Evolutionary conservation across 1,140 invertebrate genomes (phyloP).

Genomic region (Cephus cinctus): DNA sequence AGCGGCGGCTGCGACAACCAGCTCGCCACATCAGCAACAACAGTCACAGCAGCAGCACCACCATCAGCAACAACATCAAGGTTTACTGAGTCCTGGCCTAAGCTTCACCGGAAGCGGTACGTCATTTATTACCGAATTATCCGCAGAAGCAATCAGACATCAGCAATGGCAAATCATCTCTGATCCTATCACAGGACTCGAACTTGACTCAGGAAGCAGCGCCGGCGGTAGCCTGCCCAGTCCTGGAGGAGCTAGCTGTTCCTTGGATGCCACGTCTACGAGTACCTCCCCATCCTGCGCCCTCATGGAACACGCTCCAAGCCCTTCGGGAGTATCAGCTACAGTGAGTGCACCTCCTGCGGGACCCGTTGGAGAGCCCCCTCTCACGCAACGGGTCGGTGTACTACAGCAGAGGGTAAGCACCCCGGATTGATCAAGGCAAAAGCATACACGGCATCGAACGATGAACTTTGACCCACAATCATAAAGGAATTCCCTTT

Average conservation of each 20-base stretch:
- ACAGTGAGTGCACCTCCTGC: slow-evolving; percentile 56
- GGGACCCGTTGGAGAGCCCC: slow-evolving; percentile 51
- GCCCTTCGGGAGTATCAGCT: slow-evolving; percentile 64
- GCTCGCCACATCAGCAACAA: slow-evolving; percentile 58
- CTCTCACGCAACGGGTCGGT: slow-evolving; percentile 64
- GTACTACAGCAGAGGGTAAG: slow-evolving; percentile 86
- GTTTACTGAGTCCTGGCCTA: slow-evolving; percentile 66
- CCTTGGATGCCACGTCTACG: slow-evolving; percentile 62
- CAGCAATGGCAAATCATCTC: background rate
- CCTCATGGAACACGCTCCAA: slow-evolving; percentile 53
- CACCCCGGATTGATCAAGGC: slow-evolving; percentile 47
- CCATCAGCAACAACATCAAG: slow-evolving; percentile 61
- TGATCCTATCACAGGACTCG: slow-evolving; percentile 50
- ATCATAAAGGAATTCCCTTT: no score
- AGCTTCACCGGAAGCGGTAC: slow-evolving; percentile 65
- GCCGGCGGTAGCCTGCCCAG: slow-evolving; percentile 72
- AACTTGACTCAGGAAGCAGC: slow-evolving; percentile 74
- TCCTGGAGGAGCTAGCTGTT: slow-evolving; percentile 68
- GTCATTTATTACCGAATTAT: slow-evolving; percentile 16
- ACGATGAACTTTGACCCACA: no score
- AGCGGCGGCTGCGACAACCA: slow-evolving; percentile 15
- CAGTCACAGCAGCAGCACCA: slow-evolving; percentile 62
- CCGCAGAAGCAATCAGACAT: background rate
- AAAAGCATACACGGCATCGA: slow-evolving; percentile 50
- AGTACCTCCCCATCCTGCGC: slow-evolving; percentile 60